These are phyloP conservation scores for Etheostoma nigrum DNA, from an alignment of 2,797 vertebrate genomes.

Conservation along the genomic window DNA sequence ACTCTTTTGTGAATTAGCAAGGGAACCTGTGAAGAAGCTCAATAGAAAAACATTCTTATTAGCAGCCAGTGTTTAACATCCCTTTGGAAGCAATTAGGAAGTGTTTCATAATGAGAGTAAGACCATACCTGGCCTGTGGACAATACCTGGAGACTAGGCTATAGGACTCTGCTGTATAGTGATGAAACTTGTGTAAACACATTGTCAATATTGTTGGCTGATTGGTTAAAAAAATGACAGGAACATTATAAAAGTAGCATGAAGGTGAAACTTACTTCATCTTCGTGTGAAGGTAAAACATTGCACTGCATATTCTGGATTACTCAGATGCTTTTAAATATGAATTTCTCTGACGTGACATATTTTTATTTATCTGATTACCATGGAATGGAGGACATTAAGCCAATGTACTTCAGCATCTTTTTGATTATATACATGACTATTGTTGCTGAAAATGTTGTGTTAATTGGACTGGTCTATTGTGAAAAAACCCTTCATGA, in stretches of 20 bases:
- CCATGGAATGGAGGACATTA: constrained; percentile 55
- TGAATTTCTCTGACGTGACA: constrained; percentile 60
- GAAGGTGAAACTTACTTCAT: neutral
- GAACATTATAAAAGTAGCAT: neutral
- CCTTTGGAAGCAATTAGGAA: constrained; percentile 44
- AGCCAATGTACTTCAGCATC: constrained; percentile 57
- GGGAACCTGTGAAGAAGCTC: neutral
- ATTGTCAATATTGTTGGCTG: neutral
- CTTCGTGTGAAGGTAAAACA: too few relatives aligned
- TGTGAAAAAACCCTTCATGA: constrained; percentile 64
- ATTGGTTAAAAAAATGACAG: neutral
- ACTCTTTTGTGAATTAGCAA: neutral
- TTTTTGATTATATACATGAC: constrained; percentile 63
- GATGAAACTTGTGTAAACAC: neutral
- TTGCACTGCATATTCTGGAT: neutral
- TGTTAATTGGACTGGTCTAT: constrained; percentile 56
- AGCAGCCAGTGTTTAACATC: constrained; percentile 30
- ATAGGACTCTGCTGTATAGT: neutral
- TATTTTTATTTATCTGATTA: constrained; percentile 54
- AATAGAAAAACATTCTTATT: constrained; percentile 25
- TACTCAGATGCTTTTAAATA: neutral
- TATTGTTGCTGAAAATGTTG: constrained; percentile 52
- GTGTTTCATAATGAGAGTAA: constrained; percentile 20
- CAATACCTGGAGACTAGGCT: constrained; percentile 11
- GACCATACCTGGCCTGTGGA: constrained; percentile 4